phyloP scores from a whole-genome alignment of 1,140 invertebrate species.

The Chelonus insularis region DNA sequence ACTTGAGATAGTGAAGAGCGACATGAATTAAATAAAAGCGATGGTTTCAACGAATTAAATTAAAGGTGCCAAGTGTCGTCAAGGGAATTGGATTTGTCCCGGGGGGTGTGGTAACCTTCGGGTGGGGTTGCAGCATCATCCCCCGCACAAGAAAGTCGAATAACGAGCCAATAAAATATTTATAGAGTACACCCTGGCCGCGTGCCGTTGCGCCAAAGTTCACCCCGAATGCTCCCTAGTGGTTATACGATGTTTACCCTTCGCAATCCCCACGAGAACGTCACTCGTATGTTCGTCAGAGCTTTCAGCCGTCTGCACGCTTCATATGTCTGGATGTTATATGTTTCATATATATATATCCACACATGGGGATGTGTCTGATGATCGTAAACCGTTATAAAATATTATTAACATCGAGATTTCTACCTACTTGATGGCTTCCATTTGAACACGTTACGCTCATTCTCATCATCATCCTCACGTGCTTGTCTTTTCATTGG shows the following conservation, averaged over 20 bases:
- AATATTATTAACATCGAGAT: too few relatives aligned
- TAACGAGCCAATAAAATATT: constrained; percentile 59
- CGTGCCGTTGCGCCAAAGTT: neutral
- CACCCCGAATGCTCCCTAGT: constrained; percentile 39
- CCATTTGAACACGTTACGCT: too few relatives aligned
- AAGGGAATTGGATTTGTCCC: neutral
- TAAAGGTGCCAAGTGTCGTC: constrained; percentile 1
- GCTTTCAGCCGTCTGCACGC: neutral
- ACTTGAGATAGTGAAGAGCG: neutral
- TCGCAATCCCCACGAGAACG: constrained; percentile 23
- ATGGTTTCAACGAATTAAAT: neutral
- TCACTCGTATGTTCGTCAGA: neutral
- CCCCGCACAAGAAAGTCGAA: constrained; percentile 44
- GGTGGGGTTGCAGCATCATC: neutral
- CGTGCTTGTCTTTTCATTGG: too few relatives aligned
- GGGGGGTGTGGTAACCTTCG: too few relatives aligned
- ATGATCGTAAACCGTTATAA: too few relatives aligned
- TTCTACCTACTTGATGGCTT: too few relatives aligned
- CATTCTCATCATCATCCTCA: too few relatives aligned
- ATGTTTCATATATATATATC: too few relatives aligned
- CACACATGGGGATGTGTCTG: too few relatives aligned
- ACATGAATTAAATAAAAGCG: neutral
- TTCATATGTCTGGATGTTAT: neutral
- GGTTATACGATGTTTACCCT: constrained; percentile 53
- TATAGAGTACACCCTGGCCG: constrained; percentile 39